Percentiles rank a stretch among this genome's conserved stretches.
Conservation (phyloP, 1,140 invertebrate species). For the Anthonomus grandis region DNA sequence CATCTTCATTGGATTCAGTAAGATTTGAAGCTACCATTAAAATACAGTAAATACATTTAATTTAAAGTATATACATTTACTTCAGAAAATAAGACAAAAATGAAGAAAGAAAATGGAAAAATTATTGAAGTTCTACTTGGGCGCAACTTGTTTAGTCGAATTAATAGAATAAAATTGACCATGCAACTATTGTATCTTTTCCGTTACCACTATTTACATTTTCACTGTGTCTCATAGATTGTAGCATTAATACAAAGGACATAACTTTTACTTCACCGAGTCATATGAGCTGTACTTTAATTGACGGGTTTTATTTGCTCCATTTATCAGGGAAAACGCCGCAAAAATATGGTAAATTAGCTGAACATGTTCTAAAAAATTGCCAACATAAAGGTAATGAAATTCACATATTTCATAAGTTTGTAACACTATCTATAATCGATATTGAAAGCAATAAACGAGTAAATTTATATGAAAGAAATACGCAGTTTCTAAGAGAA, state of each 20-base stretch:
- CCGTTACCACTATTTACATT: neutral
- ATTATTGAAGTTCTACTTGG: constrained; percentile 1
- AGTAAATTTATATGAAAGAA: no score
- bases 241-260: neutral
- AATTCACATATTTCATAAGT: no score
- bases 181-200: no score
- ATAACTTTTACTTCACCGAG: neutral
- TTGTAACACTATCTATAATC: neutral
- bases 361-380: no score
- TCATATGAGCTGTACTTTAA: neutral
- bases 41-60: neutral
- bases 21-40: neutral
- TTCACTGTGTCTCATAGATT: neutral
- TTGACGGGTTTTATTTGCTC: neutral
- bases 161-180: neutral
- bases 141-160: neutral
- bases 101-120: constrained; percentile 1
- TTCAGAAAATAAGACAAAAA: constrained; percentile 3
- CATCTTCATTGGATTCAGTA: constrained; percentile 2
- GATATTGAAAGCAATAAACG: neutral
- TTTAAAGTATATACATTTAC: constrained; percentile 4
- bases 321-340: neutral
- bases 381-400: neutral
- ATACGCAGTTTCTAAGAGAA: no score
- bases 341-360: neutral